Conservation (phyloP, 1,140 invertebrate genomes). For the Diorhabda carinulata region DNA sequence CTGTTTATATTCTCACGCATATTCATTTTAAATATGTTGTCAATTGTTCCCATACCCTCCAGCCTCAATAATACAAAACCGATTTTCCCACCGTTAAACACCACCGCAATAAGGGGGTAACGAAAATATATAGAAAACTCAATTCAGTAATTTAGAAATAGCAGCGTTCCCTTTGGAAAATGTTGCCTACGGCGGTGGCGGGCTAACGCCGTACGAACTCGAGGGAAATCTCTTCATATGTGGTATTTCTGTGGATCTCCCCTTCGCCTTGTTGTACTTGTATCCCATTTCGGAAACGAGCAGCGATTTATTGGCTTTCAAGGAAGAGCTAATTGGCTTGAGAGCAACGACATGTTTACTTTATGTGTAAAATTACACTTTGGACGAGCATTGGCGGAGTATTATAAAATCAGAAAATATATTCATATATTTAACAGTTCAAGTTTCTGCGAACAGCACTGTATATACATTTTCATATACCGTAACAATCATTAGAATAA, state of each 20-base stretch:
- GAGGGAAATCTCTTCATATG: conserved; percentile 35
- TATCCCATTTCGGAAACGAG: conserved; percentile 30
- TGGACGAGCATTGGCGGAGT: neutral
- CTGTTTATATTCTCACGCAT: no score
- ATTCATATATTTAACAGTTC: no score
- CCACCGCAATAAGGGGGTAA: neutral
- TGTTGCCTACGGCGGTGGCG: neutral
- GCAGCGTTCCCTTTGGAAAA: conserved; percentile 10
- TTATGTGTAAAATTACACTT: conserved; percentile 17
- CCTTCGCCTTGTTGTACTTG: conserved; percentile 4
- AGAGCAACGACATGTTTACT: conserved; percentile 19
- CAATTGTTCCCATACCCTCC: no score
- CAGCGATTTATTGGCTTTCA: conserved; percentile 33
- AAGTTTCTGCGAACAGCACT: no score
- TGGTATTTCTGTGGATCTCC: conserved; percentile 15
- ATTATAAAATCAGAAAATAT: no score
- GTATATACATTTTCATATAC: no score
- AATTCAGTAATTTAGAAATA: neutral
- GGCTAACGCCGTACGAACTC: conserved; percentile 9
- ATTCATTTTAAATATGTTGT: no score
- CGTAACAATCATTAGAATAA: no score
- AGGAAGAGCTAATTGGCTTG: conserved; percentile 29
- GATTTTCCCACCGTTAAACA: no score
- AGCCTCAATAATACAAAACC: no score
- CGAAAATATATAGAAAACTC: neutral